Base-by-base conservation (phyloP, 1,140 invertebrate genomes). In the Schmidtea mediterranea region DNA sequence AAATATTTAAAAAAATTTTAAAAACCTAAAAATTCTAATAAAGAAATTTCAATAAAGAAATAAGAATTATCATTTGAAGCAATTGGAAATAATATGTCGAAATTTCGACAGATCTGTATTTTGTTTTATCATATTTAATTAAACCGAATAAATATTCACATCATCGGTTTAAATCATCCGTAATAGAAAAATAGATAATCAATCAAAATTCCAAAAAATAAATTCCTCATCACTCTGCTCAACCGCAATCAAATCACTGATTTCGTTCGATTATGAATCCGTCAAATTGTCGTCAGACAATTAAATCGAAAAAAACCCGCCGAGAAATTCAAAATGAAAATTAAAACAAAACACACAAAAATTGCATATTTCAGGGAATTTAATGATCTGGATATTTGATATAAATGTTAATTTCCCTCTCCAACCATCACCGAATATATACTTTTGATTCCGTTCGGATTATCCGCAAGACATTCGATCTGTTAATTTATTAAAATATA, bases 71-170 rank as follows among this genome's bases (percentile, higher is more conserved):
- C 51, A 55, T 16, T 55, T 54, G 54, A 55, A 55, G 23, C 41
- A 53, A 15, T 43, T 3, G 10, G 10, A 32, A 32, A 10, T 55
- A 23, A 32, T 55, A 16, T 39, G 41, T 1, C 46, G 55, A 15
- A 38, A 55, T 21, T 19, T 43, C 16, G 23, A 46, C 1, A 46
- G 45, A 19, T 48, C 55, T 12, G 54, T 49, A 15, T 48, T 53
- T n/a, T 24, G 45, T 26, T 46, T 48, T 38, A 54, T 54, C 18
- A 47, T 49, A 9, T 23, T 16, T 19, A 54, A 55, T 15, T 54
- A 55, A 24, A 51, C 55, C 3, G 53, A 55, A 48, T 54, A 55
- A 45, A 39, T 51, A 2, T 54, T 54, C 1, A 54, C 55, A 39
- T 55, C 46, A 16, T 54, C 54, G 2, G 50, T 55, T 8, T 38